Evolutionary conservation across 2,888 invertebrate genomes (phyloP).

Genomic region (Heliconius ismenius): DNA sequence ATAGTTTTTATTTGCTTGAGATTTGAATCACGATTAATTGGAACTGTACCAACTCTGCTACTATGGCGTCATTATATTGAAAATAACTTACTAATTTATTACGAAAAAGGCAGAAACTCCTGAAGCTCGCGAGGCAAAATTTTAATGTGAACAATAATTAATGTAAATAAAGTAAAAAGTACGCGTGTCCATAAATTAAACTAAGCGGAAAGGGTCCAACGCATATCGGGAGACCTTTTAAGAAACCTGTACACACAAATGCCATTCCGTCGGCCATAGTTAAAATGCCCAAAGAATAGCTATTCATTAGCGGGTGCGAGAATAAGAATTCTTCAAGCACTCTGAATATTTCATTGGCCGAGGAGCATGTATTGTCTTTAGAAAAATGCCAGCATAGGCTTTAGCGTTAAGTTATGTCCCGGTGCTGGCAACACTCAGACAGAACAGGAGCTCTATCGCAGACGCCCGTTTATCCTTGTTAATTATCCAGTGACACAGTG

Average conservation of each 20-base stretch:
- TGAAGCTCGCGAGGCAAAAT: slow-evolving; percentile 60
- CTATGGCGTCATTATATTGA: background rate
- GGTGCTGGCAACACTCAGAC: slow-evolving; percentile 59
- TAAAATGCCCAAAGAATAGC: slow-evolving; percentile 81
- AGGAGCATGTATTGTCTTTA: slow-evolving; percentile 77
- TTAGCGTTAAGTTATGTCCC: slow-evolving; percentile 75
- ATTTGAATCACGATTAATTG: background rate
- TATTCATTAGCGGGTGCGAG: slow-evolving; percentile 82
- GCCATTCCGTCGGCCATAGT: slow-evolving; percentile 80
- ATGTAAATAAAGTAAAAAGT: slow-evolving; percentile 73
- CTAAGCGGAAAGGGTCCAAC: slow-evolving; percentile 76
- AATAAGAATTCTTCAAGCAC: slow-evolving; percentile 80
- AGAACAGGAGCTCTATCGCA: slow-evolving; percentile 53
- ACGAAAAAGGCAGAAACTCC: slow-evolving; percentile 46
- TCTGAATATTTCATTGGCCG: slow-evolving; percentile 76
- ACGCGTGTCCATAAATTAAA: slow-evolving; percentile 74
- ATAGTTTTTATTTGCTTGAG: background rate
- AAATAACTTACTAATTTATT: background rate
- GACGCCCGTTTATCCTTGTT: slow-evolving; percentile 62
- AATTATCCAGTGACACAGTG: slow-evolving; percentile 62
- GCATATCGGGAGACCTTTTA: slow-evolving; percentile 79
- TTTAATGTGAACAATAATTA: slow-evolving; percentile 72
- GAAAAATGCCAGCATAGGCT: slow-evolving; percentile 72
- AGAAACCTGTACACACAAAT: slow-evolving; percentile 80
- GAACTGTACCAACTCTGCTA: background rate